Evolutionary conservation across 2,797 vertebrate species (phyloP).

Genomic region (Morus bassanus): DNA sequence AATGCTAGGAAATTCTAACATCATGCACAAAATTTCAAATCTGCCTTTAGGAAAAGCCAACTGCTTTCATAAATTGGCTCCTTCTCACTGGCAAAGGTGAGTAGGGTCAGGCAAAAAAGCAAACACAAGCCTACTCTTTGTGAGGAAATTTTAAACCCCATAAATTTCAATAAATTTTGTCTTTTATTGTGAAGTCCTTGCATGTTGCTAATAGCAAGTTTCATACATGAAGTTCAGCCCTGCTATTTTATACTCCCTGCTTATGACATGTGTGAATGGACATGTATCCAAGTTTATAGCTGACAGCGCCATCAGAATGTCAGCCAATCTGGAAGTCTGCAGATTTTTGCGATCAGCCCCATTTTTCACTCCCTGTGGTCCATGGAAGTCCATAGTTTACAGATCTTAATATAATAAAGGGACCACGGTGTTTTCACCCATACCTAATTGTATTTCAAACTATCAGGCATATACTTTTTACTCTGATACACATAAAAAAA

Average conservation of each 20-base stretch:
- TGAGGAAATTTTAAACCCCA: constrained; percentile 15
- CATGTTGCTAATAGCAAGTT: constrained; percentile 20
- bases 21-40: constrained; percentile 43
- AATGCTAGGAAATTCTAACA: constrained; percentile 53
- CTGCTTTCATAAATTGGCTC: constrained; percentile 19
- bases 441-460: not conserved
- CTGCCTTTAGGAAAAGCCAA: constrained; percentile 43
- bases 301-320: not conserved
- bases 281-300: not conserved
- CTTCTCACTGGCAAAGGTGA: constrained; percentile 23
- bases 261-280: not conserved
- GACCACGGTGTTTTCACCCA: not conserved
- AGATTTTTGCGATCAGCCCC: not conserved
- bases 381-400: not conserved
- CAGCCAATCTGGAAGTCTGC: not conserved
- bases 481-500: not conserved
- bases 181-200: constrained; percentile 25
- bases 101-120: not conserved
- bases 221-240: not conserved
- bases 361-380: not conserved
- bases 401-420: not conserved
- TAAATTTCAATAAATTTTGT: constrained; percentile 23
- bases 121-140: not conserved
- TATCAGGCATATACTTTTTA: not conserved
- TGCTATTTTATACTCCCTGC: not conserved